Base-by-base conservation (phyloP, 2,888 invertebrate species). In the Diaphora mendica region DNA sequence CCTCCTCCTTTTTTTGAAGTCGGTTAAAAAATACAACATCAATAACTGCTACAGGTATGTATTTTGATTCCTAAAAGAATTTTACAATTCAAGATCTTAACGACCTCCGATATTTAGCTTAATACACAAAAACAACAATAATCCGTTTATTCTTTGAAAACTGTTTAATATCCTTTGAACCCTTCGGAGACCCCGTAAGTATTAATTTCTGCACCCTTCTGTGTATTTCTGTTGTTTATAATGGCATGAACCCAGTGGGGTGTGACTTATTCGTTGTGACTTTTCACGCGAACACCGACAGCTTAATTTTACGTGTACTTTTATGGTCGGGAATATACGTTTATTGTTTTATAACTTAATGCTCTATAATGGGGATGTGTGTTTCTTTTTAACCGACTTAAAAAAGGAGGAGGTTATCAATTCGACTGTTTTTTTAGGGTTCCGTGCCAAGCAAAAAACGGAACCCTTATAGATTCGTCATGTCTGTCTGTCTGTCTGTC, bases 241-340 rank as follows among this genome's bases (percentile, higher is more conserved):
- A 74, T 78, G 74, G 75, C 76, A 74, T 75, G 68, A 59, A 73
- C 75, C 72, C 73, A 51, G 80, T 82, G 77, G 76, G 73, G 80
- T 48, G 76, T 78, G 76, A 76, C 80, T 59, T 20, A 65, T 42
- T 30, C n/a, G 70, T 70, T 39, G 80, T 82, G 79, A 83, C 77
- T 82, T 84, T 83, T 76, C 71, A 69, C 77, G 76, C 76, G 8
- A 62, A 23, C 59, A 69, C 69, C 68, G 33, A 30, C 64, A 71
- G 64, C 65, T 30, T 64, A 51, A 71, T 80, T 77, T 80, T 74
- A 78, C 74, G 71, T 62, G 83, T 77, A 17, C 48, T 72, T 80
- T 82, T 79, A 66, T 70, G 35, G 51, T 8, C 23, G 44, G 9
- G 23, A 69, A 35, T 39, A 55, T 42, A 73, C 51, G 55, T 39